Percentiles rank a stretch among this genome's conserved stretches.
phyloP scores from a whole-genome alignment of 2,797 vertebrate genomes.

The Falco naumanni region DNA sequence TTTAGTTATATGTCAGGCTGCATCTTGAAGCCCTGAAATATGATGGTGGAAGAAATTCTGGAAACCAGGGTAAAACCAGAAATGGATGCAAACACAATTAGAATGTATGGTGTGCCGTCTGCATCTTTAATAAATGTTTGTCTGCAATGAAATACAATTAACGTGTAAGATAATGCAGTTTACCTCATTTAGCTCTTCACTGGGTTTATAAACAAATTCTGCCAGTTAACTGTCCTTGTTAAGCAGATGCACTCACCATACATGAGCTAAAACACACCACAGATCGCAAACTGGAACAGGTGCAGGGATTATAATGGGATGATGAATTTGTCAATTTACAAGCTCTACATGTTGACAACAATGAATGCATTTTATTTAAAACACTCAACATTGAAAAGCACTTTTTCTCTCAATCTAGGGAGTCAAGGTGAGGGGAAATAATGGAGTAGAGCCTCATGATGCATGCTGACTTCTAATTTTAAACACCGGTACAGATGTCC shows the following conservation, averaged over 20 bases:
- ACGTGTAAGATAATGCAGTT: conserved; percentile 77
- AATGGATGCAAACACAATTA: conserved; percentile 75
- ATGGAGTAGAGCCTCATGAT: background rate
- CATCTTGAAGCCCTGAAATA: background rate
- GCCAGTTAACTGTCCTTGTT: conserved; percentile 70
- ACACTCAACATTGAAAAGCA: conserved; percentile 7
- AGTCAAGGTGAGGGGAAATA: conserved; percentile 6
- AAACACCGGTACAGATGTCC: background rate
- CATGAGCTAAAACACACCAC: conserved; percentile 49
- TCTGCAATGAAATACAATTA: conserved; percentile 79
- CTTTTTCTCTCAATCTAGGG: background rate
- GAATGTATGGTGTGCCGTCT: conserved; percentile 72
- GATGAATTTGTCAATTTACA: conserved; percentile 66
- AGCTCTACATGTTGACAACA: conserved; percentile 41
- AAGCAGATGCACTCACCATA: conserved; percentile 75
- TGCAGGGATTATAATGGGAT: conserved; percentile 69
- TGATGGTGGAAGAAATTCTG: conserved; percentile 38
- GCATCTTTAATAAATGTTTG: conserved; percentile 77
- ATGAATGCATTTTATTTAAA: conserved; percentile 52
- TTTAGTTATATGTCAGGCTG: background rate
- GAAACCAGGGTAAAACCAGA: conserved; percentile 67
- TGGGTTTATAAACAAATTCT: conserved; percentile 80
- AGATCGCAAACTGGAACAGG: conserved; percentile 72
- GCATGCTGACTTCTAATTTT: background rate
- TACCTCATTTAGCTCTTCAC: conserved; percentile 77